Percentiles rank a stretch among this genome's conserved stretches.
phyloP scores from a whole-genome alignment of 2,113 vertebrate species.

The Melanocharis versteri region DNA sequence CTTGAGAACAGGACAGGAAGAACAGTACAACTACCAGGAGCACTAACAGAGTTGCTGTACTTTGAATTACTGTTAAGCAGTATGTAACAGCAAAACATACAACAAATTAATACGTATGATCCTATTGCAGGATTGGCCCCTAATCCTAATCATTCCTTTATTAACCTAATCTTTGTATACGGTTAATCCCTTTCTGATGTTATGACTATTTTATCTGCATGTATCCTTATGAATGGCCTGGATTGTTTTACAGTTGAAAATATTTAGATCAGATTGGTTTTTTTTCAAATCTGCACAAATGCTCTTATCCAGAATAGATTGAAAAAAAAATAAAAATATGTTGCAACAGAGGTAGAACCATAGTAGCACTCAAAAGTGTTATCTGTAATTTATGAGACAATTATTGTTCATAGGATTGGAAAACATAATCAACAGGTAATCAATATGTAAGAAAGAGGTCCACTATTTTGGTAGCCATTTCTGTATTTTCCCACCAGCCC shows the following conservation, averaged over 20 bases:
- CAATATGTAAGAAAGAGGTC: background rate
- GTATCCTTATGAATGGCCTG: background rate
- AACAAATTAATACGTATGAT: background rate
- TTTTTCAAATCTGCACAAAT: background rate
- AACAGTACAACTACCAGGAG: background rate
- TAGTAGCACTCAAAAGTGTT: background rate
- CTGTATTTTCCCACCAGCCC: background rate
- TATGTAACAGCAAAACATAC: background rate
- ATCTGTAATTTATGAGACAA: background rate
- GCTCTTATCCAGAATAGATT: background rate
- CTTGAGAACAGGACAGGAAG: background rate
- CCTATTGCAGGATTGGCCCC: background rate
- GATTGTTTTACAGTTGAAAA: background rate
- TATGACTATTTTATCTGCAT: background rate
- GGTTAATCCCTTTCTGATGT: background rate
- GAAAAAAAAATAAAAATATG: background rate
- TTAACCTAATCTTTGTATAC: background rate
- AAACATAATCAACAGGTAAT: background rate
- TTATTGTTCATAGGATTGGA: background rate
- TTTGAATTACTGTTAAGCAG: background rate
- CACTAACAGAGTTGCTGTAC: background rate
- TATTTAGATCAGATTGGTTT: background rate
- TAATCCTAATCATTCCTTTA: constrained; percentile 9
- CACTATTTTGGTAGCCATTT: background rate
- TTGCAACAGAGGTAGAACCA: background rate